Base-by-base conservation (phyloP, 1,140 invertebrate genomes). In the Hesperophylax magnus region DNA sequence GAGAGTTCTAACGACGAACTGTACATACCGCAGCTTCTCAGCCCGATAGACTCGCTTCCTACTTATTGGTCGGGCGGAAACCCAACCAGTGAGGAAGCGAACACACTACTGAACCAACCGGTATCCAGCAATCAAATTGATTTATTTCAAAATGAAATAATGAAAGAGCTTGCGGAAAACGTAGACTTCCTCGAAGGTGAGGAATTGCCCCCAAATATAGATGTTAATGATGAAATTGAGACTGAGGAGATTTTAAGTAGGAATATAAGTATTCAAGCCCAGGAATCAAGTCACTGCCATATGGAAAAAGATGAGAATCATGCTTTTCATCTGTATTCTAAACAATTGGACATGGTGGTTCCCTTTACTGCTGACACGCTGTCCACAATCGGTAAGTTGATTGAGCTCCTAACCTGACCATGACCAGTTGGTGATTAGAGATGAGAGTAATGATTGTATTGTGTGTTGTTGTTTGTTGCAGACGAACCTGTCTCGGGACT, bases 151-250 rank as follows among this genome's bases (percentile, higher is more conserved):
- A 22, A 65, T 24, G 61, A 65, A 65, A 65, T 65, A 24, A 24
- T 65, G 9, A 22, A 20, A 14, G 52, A 74, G 39, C 71, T 77
- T 31, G 74, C 24, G 9, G 31, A 77, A 34, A 56, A 60, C 31
- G 27, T 34, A 14, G 56, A 60, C 18, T 61, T 77, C 18, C 18
- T 20, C 31, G 6, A 60, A 20, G 74, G 60, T 17, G 74, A 31
- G 53, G 56, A 60, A 18, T 54, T n/a, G 6, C 24, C 56, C 74
- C 15, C 22, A 20, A 54, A 60, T 34, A 53, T 78, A 56, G 60
- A 78, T 20, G 60, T 61, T 47, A 63, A n/a, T 24, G 60, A 78
- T 65, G 27, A 78, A 47, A 31, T 78, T 65, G 76, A 63, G 58
- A 63, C 58, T 63, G 76, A 78, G 58, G 60, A 56, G 15, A 39